Evolutionary conservation across 1,140 invertebrate genomes (phyloP).

Genomic region (Magallana angulata): DNA sequence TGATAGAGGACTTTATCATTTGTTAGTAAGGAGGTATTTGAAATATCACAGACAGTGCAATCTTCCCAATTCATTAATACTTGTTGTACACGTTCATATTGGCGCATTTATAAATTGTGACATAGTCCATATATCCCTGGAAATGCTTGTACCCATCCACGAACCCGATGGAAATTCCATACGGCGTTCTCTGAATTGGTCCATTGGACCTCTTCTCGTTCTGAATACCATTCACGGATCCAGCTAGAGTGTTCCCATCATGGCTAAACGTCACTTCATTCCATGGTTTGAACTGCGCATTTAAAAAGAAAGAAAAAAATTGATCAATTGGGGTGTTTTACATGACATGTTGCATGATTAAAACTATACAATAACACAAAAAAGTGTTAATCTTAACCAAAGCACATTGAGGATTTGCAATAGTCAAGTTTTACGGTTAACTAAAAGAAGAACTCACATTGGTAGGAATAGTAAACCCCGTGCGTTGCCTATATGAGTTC

Average conservation of each 20-base stretch:
- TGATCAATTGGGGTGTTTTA: background rate
- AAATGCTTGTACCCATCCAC: slow-evolving; percentile 16
- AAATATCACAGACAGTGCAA: slow-evolving; percentile 8
- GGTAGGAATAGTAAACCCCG: background rate
- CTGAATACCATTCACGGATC: background rate
- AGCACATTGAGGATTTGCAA: too few species aligned
- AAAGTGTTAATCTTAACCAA: too few species aligned
- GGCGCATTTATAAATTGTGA: slow-evolving; percentile 35
- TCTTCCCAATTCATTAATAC: slow-evolving; percentile 13
- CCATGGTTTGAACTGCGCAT: slow-evolving; percentile 5
- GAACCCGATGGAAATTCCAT: slow-evolving; percentile 34
- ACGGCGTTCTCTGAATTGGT: background rate
- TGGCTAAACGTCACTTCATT: slow-evolving; percentile 29
- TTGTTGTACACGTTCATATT: slow-evolving; percentile 21
- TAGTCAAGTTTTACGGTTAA: background rate
- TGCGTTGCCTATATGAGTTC: background rate
- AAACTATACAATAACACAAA: background rate
- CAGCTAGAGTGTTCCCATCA: slow-evolving; percentile 13
- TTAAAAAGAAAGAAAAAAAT: background rate
- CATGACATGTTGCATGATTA: background rate
- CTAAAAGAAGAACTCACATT: background rate
- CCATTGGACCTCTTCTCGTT: background rate
- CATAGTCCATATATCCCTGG: slow-evolving; percentile 42
- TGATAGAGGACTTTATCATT: too few species aligned
- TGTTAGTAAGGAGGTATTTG: background rate